Evolutionary conservation across 2,888 invertebrate species (phyloP), one percentile per base, ranked within the genome.

Genomic region (Pheosia gnoma): DNA sequence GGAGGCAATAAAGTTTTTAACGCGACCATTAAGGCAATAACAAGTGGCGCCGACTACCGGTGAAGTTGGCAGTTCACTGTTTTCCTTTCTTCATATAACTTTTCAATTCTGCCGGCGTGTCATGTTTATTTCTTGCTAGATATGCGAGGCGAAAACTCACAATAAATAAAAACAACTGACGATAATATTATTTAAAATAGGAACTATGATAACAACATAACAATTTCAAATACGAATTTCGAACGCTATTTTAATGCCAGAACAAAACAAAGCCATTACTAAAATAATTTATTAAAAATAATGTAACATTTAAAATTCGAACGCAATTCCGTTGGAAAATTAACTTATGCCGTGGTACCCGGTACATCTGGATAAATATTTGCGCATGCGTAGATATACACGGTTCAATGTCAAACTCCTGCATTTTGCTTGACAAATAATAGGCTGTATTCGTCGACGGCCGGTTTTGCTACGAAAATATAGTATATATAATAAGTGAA

Each of bases 391-490:
- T 86, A 84, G 73, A 66, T 62, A 75, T 65, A 67, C 67, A 66
- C 71, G 74, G 83, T 79, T 87, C 87, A 89, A 89, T 89, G 88
- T 84, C 88, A 88, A 82, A 82, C 78, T 83, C 71, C 73, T 89
- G 88, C 88, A 89, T 82, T 73, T 80, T 78, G 78, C 75, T 80
- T 82, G 75, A 62, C 68, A 67, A 70, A 69, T 25, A 25, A 25
- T 71, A 69, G 39, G 63, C 57, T 68, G 57, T 57, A 67, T 67
- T 62, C 47, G 55, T 52, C 55, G 53, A 13, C 53, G 36, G 53
- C 54, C 54, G 54, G 54, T 39, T 10, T 11, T 54, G 3, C 8
- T 51, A 25, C 25, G 11, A n/a, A 38, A 38, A n/a, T 38, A 11
- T 54, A 38, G 5, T 38, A 8, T 54, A 25, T 25, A 25, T 25